Evolutionary conservation across 2,888 invertebrate genomes (phyloP).

Genomic region (Heliconius charithonia): DNA sequence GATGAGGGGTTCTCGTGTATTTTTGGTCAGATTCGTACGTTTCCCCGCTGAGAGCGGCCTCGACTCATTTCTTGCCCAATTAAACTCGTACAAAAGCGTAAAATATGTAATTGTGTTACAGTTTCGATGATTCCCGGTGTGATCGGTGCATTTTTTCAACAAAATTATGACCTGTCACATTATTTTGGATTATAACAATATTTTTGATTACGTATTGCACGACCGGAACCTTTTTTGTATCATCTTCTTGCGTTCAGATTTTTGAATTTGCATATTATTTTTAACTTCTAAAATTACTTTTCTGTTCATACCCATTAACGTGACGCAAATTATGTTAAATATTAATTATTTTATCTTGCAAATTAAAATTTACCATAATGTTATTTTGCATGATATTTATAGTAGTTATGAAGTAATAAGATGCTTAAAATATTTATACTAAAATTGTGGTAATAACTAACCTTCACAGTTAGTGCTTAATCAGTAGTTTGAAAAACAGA

Average conservation of each 20-base stretch:
- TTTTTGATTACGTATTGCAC: slow-evolving; percentile 71
- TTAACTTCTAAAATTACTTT: slow-evolving; percentile 49
- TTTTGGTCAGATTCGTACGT: slow-evolving; percentile 79
- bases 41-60: slow-evolving; percentile 75
- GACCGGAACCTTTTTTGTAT: slow-evolving; percentile 55
- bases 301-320: slow-evolving; percentile 33
- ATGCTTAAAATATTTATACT: not conserved
- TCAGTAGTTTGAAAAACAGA: not conserved
- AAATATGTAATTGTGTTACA: slow-evolving; percentile 81
- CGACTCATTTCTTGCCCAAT: slow-evolving; percentile 78
- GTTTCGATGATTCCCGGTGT: slow-evolving; percentile 64
- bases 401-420: slow-evolving; percentile 1
- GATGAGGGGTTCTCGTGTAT: slow-evolving; percentile 74
- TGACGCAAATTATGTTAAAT: slow-evolving; percentile 27
- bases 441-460: not conserved
- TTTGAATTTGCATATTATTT: slow-evolving; percentile 49
- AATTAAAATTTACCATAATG: slow-evolving; percentile 7
- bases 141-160: slow-evolving; percentile 63
- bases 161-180: slow-evolving; percentile 77
- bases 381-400: not conserved
- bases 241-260: slow-evolving; percentile 44
- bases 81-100: slow-evolving; percentile 79
- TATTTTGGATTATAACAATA: slow-evolving; percentile 77
- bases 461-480: not conserved
- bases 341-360: slow-evolving; percentile 24